A percentile compares a stretch with the other conserved stretches of the same genome.
These are phyloP conservation scores for Notamacropus eugenii DNA, from an alignment of 2,797 vertebrate genomes.

Conservation along the genomic window DNA sequence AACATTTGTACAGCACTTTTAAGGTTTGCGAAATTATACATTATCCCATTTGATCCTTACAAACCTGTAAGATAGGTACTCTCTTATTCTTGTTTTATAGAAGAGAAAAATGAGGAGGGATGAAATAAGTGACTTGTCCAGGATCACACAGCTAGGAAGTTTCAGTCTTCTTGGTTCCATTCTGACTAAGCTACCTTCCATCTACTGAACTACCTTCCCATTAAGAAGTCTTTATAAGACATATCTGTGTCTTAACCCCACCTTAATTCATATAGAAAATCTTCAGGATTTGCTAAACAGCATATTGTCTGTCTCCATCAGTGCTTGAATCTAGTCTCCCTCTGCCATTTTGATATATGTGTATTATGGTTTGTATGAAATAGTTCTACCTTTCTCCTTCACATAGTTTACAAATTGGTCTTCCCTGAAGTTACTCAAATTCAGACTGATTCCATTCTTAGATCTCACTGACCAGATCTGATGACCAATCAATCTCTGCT, in stretches of 20 bases:
- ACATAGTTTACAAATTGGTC: not conserved
- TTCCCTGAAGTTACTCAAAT: not conserved
- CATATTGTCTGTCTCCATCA: not conserved
- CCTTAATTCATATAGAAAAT: not conserved
- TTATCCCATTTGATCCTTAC: not conserved
- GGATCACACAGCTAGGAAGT: not conserved
- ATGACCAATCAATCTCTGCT: not conserved
- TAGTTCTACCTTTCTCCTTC: not conserved
- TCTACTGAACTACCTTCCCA: not conserved
- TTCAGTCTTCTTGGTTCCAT: not conserved
- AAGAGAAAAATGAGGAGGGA: not conserved
- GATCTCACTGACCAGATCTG: not conserved
- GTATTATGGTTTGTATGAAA: not conserved
- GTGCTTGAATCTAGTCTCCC: not conserved
- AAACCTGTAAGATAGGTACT: not conserved
- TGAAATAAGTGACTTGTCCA: not conserved
- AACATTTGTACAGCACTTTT: not conserved
- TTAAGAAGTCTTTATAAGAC: not conserved
- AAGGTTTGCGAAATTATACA: not conserved
- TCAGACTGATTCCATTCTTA: not conserved
- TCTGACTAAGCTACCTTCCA: not conserved
- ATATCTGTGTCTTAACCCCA: not conserved
- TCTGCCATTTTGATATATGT: not conserved
- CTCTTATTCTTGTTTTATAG: not conserved
- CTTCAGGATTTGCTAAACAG: not conserved